These are phyloP conservation scores for Phymorhynchus buccinoides DNA, from an alignment of 1,140 invertebrate genomes.

Conservation along the genomic window DNA sequence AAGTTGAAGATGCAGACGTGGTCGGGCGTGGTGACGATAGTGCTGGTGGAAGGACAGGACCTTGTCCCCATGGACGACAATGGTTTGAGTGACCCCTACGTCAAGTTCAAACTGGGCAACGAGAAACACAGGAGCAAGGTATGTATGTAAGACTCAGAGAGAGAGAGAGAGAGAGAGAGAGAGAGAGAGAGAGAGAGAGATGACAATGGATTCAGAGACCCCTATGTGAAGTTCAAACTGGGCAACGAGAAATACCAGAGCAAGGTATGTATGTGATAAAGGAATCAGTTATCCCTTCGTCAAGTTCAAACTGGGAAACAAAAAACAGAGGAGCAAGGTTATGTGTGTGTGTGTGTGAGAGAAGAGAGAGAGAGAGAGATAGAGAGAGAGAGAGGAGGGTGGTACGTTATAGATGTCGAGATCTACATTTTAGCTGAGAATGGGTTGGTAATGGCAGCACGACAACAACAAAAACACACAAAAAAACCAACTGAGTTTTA, in stretches of 20 bases:
- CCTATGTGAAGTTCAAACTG: slow-evolving; percentile 97
- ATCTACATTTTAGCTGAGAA: too few relatives aligned
- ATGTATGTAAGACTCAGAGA: background rate
- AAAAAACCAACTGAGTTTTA: too few relatives aligned
- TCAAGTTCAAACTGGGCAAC: slow-evolving; percentile 96
- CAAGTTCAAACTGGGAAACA: slow-evolving; percentile 96
- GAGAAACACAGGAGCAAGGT: slow-evolving; percentile 99
- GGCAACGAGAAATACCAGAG: slow-evolving; percentile 99
- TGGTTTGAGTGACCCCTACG: slow-evolving; percentile 93
- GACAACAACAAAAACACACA: too few relatives aligned
- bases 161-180: too few relatives aligned
- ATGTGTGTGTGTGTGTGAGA: background rate
- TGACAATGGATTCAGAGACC: slow-evolving; percentile 91
- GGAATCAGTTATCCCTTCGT: slow-evolving; percentile 76
- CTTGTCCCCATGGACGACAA: slow-evolving; percentile 90
- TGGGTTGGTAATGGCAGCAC: too few relatives aligned
- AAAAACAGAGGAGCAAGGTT: slow-evolving; percentile 69
- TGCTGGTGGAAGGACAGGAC: slow-evolving; percentile 94
- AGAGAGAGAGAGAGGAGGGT: too few relatives aligned
- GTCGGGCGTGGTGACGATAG: slow-evolving; percentile 88
- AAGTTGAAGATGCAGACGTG: slow-evolving; percentile 76
- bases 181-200: too few relatives aligned
- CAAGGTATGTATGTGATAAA: slow-evolving; percentile 80
- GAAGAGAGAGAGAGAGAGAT: background rate
- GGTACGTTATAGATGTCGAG: too few relatives aligned